Evolutionary conservation across 1,140 invertebrate species (phyloP).

Genomic region (Cecropterus lyciades): DNA sequence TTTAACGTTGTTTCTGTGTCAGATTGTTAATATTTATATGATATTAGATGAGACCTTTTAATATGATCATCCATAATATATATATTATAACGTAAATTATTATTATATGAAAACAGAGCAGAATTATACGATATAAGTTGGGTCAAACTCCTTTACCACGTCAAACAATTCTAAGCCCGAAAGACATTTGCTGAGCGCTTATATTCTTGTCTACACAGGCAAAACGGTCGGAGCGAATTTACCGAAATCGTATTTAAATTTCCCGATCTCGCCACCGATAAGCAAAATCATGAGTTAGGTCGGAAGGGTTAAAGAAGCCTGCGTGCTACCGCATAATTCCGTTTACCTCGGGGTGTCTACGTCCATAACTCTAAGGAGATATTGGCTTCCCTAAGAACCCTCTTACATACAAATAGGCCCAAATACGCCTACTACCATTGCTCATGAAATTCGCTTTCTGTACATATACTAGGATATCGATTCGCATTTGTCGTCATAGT

Average conservation of each 20-base stretch:
- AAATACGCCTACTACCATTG: constrained; percentile 33
- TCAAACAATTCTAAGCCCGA: constrained; percentile 52
- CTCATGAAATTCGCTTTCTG: constrained; percentile 24
- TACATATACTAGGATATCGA: constrained; percentile 8
- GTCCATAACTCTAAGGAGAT: constrained; percentile 55
- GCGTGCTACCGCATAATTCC: constrained; percentile 79
- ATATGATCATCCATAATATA: too few species aligned
- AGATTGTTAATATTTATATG: too few species aligned
- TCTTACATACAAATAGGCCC: constrained; percentile 40
- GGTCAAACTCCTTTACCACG: constrained; percentile 40
- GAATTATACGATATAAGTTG: too few species aligned
- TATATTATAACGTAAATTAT: too few species aligned
- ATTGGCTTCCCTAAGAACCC: constrained; percentile 48
- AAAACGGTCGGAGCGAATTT: constrained; percentile 55
- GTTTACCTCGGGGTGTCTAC: constrained; percentile 61
- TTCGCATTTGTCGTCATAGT: constrained; percentile 20
- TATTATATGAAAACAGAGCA: too few species aligned
- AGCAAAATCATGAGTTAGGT: constrained; percentile 78
- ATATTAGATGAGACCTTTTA: too few species aligned
- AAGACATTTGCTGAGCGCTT: constrained; percentile 38
- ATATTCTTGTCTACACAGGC: constrained; percentile 58
- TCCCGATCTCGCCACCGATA: constrained; percentile 70
- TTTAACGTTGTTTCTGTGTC: too few species aligned
- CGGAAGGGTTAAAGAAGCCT: constrained; percentile 72
- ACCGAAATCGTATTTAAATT: constrained; percentile 77